A percentile compares a stretch with the other conserved stretches of the same genome.
Conservation (phyloP, 2,797 vertebrate species). For the Silurus lanzhouensis region DNA sequence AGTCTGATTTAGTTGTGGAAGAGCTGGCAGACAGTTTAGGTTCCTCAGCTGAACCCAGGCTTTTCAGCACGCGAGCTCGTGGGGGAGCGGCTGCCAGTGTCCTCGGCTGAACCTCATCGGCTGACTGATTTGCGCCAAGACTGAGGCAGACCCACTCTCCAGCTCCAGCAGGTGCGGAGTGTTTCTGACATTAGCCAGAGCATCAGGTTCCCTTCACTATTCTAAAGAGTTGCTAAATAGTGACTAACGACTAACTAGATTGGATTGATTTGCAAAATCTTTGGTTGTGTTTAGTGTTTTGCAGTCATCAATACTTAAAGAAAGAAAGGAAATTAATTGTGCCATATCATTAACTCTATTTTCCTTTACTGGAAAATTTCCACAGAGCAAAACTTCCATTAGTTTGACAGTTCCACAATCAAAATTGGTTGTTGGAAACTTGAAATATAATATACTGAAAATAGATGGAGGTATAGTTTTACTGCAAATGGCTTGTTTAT, state of each 20-base stretch:
- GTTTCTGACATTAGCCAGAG: constrained; percentile 66
- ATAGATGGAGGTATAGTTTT: background rate
- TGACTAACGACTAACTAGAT: constrained; percentile 46
- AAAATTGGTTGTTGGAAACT: constrained; percentile 2
- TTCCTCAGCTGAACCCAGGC: constrained; percentile 51
- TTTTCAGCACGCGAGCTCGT: constrained; percentile 51
- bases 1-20: constrained; percentile 55
- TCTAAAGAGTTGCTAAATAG: constrained; percentile 70
- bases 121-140: constrained; percentile 62
- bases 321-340: background rate
- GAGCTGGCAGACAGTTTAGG: constrained; percentile 48
- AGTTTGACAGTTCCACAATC: background rate
- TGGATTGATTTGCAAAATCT: constrained; percentile 16
- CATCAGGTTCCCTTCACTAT: constrained; percentile 62
- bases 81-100: constrained; percentile 58
- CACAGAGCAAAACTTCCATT: constrained; percentile 3
- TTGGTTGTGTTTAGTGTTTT: background rate
- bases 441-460: constrained; percentile 5
- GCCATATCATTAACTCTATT: constrained; percentile 11
- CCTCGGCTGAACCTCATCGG: constrained; percentile 67
- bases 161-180: constrained; percentile 74
- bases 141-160: constrained; percentile 52
- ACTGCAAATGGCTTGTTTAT: background rate
- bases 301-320: constrained; percentile 14
- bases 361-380: constrained; percentile 16